phyloP scores from a whole-genome alignment of 2,888 invertebrate species.

The Cephus runcator region DNA sequence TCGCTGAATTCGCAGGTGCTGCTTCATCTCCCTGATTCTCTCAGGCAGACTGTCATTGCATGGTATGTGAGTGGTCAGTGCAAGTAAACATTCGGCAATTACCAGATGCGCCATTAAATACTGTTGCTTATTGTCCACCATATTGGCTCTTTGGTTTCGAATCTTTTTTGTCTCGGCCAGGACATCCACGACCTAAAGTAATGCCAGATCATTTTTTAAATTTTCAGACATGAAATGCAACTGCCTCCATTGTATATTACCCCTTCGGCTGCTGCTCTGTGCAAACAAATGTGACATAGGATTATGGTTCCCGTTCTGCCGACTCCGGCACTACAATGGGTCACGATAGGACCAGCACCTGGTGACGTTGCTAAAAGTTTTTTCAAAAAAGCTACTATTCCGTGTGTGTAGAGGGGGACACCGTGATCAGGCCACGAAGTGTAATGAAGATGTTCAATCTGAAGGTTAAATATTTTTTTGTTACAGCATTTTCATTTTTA shows the following conservation, averaged over 20 bases:
- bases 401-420: slow-evolving; percentile 62
- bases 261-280: slow-evolving; percentile 65
- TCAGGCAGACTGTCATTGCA: slow-evolving; percentile 55
- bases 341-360: slow-evolving; percentile 64
- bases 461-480: slow-evolving; percentile 12
- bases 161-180: slow-evolving; percentile 38
- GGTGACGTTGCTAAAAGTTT: slow-evolving; percentile 59
- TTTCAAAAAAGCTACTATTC: slow-evolving; percentile 60
- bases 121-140: slow-evolving; percentile 62
- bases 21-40: slow-evolving; percentile 44
- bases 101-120: slow-evolving; percentile 66
- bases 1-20: slow-evolving; percentile 42
- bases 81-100: slow-evolving; percentile 62
- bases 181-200: slow-evolving; percentile 42
- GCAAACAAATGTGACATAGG: slow-evolving; percentile 69
- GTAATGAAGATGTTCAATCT: slow-evolving; percentile 68
- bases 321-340: slow-evolving; percentile 73
- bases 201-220: neutral
- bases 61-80: slow-evolving; percentile 55
- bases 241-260: slow-evolving; percentile 20
- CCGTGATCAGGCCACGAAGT: slow-evolving; percentile 69
- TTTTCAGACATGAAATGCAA: neutral
- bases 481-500: neutral
- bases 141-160: slow-evolving; percentile 47
- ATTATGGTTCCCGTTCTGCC: slow-evolving; percentile 73